Evolutionary conservation across 2,888 invertebrate genomes (phyloP).

Genomic region (Unio delphinus): DNA sequence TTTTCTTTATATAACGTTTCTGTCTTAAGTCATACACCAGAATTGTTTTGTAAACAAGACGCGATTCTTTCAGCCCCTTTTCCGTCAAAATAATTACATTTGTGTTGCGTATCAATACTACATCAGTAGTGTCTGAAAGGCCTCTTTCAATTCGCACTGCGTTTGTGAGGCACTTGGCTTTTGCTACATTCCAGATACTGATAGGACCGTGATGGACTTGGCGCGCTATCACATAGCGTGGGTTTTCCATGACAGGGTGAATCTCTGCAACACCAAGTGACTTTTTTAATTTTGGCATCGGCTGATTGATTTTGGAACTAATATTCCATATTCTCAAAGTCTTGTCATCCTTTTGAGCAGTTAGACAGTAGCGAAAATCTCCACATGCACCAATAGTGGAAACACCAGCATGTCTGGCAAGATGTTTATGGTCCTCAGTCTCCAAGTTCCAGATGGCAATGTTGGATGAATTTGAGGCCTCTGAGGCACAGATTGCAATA

Average conservation of each 20-base stretch:
- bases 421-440: conserved; percentile 70
- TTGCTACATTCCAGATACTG: conserved; percentile 66
- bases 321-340: conserved; percentile 66
- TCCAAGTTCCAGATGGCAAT: conserved; percentile 69
- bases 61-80: conserved; percentile 58
- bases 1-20: conserved; percentile 57
- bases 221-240: conserved; percentile 62
- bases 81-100: conserved; percentile 64
- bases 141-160: conserved; percentile 64
- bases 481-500: conserved; percentile 58
- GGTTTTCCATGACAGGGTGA: conserved; percentile 59
- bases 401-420: conserved; percentile 62
- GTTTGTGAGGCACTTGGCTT: conserved; percentile 55
- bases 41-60: conserved; percentile 63
- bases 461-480: conserved; percentile 57
- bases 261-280: conserved; percentile 58
- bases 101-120: conserved; percentile 62
- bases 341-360: conserved; percentile 59
- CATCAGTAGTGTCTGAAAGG: conserved; percentile 59
- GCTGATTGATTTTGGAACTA: conserved; percentile 56
- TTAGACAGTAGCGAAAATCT: conserved; percentile 64
- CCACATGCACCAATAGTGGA: conserved; percentile 59
- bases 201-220: conserved; percentile 65
- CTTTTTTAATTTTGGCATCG: conserved; percentile 59
- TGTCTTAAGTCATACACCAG: conserved; percentile 62